Percentiles rank a stretch among this genome's conserved stretches.
Evolutionary conservation across 2,113 vertebrate species (phyloP).

Genomic region (Larimichthys crocea): DNA sequence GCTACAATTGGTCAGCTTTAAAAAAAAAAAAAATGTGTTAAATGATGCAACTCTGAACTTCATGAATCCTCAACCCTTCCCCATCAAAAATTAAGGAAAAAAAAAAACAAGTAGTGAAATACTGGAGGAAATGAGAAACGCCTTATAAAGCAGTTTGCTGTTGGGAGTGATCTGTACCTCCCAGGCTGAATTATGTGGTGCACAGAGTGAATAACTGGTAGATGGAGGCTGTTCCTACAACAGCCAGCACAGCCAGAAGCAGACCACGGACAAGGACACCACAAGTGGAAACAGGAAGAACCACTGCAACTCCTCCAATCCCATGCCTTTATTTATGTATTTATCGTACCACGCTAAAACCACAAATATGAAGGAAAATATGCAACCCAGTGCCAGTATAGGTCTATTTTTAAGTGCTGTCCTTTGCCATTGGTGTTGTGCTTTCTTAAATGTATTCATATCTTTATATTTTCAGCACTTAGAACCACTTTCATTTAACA

Average conservation of each 20-base stretch:
- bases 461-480: conserved; percentile 18
- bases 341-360: conserved; percentile 66
- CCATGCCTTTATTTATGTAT: conserved; percentile 75
- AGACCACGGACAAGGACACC: conserved; percentile 75
- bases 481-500: neutral
- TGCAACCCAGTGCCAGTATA: conserved; percentile 53
- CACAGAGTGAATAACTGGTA: conserved; percentile 61
- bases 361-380: conserved; percentile 78
- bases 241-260: conserved; percentile 62
- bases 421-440: conserved; percentile 35
- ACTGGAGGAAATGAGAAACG: conserved; percentile 71
- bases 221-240: conserved; percentile 57
- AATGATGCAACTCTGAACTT: neutral
- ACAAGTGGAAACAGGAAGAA: conserved; percentile 82
- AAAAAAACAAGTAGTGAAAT: conserved; percentile 44
- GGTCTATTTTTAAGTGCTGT: conserved; percentile 60
- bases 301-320: conserved; percentile 61
- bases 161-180: conserved; percentile 62
- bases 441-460: conserved; percentile 31
- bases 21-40: conserved; percentile 18
- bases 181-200: conserved; percentile 69
- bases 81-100: conserved; percentile 36
- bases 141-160: conserved; percentile 41
- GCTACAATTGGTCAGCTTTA: neutral
- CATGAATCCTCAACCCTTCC: conserved; percentile 3